These are phyloP conservation scores for Lucinisca nassula DNA, from an alignment of 2,888 invertebrate species.

Conservation along the genomic window DNA sequence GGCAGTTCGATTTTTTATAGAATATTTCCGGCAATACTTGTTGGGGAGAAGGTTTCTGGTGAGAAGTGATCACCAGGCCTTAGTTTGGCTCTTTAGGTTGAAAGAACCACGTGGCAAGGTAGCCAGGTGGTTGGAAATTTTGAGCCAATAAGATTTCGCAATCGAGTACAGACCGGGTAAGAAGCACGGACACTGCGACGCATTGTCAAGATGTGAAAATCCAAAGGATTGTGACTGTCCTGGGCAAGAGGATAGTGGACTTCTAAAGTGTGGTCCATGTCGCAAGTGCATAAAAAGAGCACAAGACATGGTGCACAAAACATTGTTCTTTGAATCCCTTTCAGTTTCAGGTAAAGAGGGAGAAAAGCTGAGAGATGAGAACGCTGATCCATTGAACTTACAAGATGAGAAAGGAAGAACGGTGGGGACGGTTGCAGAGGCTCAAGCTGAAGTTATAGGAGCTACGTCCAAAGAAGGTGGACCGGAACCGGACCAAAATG, in stretches of 20 bases:
- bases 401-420: too few relatives aligned
- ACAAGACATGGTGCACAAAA: too few relatives aligned
- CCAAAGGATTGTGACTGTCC: constrained; percentile 19
- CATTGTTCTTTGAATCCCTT: too few relatives aligned
- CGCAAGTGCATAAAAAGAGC: too few relatives aligned
- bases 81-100: constrained; percentile 29
- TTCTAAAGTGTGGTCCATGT: too few relatives aligned
- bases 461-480: too few relatives aligned
- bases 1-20: constrained; percentile 13
- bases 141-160: constrained; percentile 13
- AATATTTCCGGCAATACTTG: constrained; percentile 40
- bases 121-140: constrained; percentile 27
- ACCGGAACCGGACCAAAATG: too few relatives aligned
- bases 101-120: constrained; percentile 21
- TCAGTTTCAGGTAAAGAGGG: too few relatives aligned
- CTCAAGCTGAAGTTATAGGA: too few relatives aligned
- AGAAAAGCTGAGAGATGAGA: too few relatives aligned
- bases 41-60: constrained; percentile 18
- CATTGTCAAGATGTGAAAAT: constrained; percentile 11
- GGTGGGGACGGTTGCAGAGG: background rate
- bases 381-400: too few relatives aligned
- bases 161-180: constrained; percentile 24
- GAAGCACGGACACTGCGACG: constrained; percentile 20
- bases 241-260: too few relatives aligned
- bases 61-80: constrained; percentile 20